Base-by-base conservation (phyloP, 1,140 invertebrate genomes). In the Dendroctonus valens region DNA sequence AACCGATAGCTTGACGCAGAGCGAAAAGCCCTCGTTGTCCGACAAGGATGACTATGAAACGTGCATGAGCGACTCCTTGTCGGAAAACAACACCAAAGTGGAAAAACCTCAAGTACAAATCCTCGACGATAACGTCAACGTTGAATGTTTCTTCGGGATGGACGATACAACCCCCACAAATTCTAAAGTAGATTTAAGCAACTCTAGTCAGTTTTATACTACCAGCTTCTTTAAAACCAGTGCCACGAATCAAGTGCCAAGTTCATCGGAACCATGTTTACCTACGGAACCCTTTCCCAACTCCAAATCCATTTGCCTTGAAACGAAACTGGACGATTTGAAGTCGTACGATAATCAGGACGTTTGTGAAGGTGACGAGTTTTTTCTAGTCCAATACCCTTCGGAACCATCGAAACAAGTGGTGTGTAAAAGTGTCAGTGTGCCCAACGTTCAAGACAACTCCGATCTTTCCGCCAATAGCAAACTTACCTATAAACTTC, bases 301-400 rank as follows among this genome's bases (percentile, higher is more conserved):
- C 58, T 53, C 57, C 57, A 50, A 72, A 66, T 71, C 72, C 59
- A 68, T 76, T 12, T 74, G 70, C 50, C 69, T 74, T 15, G 68
- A 70, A 14, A 67, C 68, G n/a, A 76, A 73, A 67, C 39, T 67
- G 0, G 71, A 74, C 38, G 72, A 69, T 42, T 55, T 75, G 11
- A 75, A 76, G 65, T 77, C 70, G 5, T 76, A 78, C 42, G 73
- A 75, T 59, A 67, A 73, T 26, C 59, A 65, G 40, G 66, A 63
- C 7, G 12, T 39, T 7, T 60, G 57, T 65, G 74, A 72, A 26
- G 68, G 62, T 8, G 77, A 77, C 66, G 76, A 78, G 55, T 78
- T 79, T 69, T 78, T 79, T 65, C 65, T 79, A 26, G 72, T 79
- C 11, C 69, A 76, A 54, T 78, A 73, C 65, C 70, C 73, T 5